phyloP scores from a whole-genome alignment of 1,140 invertebrate species.

The Zeugodacus cucurbitae region DNA sequence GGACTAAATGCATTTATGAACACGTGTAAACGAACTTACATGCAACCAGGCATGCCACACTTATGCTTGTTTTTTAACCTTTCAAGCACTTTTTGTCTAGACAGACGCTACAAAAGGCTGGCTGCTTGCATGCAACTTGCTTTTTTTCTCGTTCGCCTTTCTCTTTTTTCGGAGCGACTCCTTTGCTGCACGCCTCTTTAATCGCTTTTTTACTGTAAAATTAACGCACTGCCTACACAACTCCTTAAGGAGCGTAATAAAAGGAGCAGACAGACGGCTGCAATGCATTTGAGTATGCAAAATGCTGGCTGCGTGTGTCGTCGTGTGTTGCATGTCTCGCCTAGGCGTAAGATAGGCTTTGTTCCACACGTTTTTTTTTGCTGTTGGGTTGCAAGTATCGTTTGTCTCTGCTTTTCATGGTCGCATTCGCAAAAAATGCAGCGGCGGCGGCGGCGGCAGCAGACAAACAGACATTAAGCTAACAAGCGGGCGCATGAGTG shows the following conservation, averaged over 20 bases:
- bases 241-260: neutral
- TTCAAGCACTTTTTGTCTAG: conserved; percentile 39
- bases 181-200: neutral
- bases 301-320: neutral
- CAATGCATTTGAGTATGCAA: neutral
- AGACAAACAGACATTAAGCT: neutral
- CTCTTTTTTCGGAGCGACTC: neutral
- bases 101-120: neutral
- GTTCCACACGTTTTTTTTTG: neutral
- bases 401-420: conserved; percentile 28
- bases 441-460: neutral
- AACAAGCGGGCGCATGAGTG: neutral
- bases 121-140: neutral
- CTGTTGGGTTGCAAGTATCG: conserved; percentile 3
- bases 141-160: neutral
- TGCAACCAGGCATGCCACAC: conserved; percentile 9
- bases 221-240: conserved; percentile 35
- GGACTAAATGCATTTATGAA: neutral
- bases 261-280: conserved; percentile 11
- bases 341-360: neutral
- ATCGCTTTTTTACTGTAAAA: conserved; percentile 13
- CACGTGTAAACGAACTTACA: neutral
- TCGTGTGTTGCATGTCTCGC: neutral
- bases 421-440: neutral
- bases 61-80: conserved; percentile 21